These are phyloP conservation scores for Circaetus gallicus DNA, from an alignment of 2,113 vertebrate species.

Conservation along the genomic window DNA sequence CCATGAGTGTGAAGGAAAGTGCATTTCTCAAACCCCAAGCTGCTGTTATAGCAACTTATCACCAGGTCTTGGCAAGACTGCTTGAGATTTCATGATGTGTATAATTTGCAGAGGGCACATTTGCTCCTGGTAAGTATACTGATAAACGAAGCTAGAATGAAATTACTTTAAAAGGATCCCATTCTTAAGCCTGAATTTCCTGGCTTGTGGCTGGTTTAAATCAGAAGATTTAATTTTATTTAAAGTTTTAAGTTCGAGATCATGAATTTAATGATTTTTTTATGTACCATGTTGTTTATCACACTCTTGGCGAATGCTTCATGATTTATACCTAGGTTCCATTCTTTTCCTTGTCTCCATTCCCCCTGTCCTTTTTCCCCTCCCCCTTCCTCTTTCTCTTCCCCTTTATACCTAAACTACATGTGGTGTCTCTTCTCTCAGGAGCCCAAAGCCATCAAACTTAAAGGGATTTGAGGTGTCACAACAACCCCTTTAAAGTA, in stretches of 20 bases:
- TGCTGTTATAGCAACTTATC: conserved; percentile 25
- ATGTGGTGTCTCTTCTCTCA: neutral
- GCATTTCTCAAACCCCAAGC: neutral
- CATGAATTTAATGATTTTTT: neutral
- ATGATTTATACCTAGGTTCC: neutral
- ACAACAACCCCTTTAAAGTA: neutral
- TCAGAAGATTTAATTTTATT: neutral
- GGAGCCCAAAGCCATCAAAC: neutral
- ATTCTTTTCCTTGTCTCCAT: neutral
- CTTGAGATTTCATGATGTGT: neutral
- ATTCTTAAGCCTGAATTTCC: neutral
- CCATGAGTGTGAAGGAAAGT: neutral
- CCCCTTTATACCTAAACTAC: neutral
- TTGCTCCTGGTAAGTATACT: neutral
- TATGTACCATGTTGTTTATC: neutral
- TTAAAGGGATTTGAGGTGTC: neutral
- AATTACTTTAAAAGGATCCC: neutral
- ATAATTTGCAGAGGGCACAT: neutral
- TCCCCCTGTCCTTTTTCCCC: neutral
- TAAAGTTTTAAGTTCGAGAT: neutral
- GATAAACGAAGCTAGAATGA: neutral
- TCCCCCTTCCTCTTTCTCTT: neutral
- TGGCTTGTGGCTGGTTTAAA: neutral
- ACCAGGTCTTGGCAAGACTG: neutral
- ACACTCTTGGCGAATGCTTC: neutral